A percentile compares a stretch with the other conserved stretches of the same genome.
Conservation (phyloP, 2,797 vertebrate species). For the Squalus acanthias region DNA sequence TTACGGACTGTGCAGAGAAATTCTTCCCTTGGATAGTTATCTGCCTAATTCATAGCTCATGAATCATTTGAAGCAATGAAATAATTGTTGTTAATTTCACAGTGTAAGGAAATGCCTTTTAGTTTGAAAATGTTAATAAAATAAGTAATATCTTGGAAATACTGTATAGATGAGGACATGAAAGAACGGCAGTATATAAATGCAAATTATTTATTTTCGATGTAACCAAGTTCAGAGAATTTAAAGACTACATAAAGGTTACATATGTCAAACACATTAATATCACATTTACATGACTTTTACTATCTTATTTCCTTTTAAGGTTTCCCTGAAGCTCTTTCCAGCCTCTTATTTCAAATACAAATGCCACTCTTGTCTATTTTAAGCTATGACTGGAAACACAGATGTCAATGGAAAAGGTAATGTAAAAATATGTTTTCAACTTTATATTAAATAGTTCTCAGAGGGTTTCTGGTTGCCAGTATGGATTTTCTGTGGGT, state of each 20-base stretch:
- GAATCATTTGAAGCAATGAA: background rate
- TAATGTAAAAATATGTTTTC: background rate
- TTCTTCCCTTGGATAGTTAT: background rate
- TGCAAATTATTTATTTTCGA: constrained; percentile 22
- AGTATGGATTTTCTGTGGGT: background rate
- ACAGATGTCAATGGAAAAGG: background rate
- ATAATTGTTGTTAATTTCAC: background rate
- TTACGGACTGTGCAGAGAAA: background rate
- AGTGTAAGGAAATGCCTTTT: background rate
- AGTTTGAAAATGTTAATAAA: background rate
- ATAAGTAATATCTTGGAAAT: background rate
- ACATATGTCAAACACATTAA: constrained; percentile 32
- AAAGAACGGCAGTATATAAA: background rate
- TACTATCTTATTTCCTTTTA: constrained; percentile 9
- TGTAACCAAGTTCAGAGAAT: background rate
- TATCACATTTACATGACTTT: constrained; percentile 16
- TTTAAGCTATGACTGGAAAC: background rate
- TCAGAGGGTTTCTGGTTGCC: background rate
- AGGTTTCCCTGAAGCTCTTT: constrained; percentile 12
- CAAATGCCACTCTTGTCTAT: constrained; percentile 23
- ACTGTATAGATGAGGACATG: background rate
- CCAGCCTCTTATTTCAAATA: background rate
- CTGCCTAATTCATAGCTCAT: background rate
- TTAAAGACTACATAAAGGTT: constrained; percentile 27
- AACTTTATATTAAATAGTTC: too few species aligned